Conservation (phyloP, 35 echinoderm and acorn worm genomes). For the Holothuria glaberrima region DNA sequence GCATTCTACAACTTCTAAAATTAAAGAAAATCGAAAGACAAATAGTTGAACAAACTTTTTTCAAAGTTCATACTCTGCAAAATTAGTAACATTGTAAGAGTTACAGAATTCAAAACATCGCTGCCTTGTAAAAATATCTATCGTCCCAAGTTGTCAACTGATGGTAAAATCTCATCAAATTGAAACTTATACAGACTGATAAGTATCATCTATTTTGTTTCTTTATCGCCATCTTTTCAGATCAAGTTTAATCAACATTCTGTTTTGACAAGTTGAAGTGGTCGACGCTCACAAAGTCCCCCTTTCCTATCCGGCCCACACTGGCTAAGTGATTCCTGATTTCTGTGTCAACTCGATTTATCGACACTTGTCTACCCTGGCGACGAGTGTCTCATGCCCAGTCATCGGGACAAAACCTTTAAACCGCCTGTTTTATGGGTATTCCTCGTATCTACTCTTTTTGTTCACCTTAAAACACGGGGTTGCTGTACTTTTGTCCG, state of each 20-base stretch:
- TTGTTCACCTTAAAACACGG: not conserved
- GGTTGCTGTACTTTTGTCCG: constrained; percentile 28
- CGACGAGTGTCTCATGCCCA: constrained; percentile 23
- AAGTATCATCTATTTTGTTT: too few species aligned
- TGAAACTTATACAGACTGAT: too few species aligned
- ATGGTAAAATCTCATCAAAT: too few species aligned
- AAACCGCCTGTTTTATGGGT: constrained; percentile 31
- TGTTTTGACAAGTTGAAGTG: constrained; percentile 60
- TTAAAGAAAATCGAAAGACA: too few species aligned
- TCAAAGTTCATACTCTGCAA: too few species aligned
- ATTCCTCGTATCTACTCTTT: not conserved
- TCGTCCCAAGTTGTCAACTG: too few species aligned
- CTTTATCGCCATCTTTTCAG: too few species aligned
- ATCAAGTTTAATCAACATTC: not conserved
- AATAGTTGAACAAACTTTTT: too few species aligned
- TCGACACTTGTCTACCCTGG: constrained; percentile 32
- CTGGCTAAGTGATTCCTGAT: not conserved
- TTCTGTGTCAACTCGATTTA: constrained; percentile 57
- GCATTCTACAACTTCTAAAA: too few species aligned
- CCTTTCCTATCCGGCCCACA: not conserved
- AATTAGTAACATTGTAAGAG: too few species aligned
- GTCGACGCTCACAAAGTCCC: constrained; percentile 14
- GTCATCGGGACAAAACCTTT: not conserved
- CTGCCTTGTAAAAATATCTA: too few species aligned
- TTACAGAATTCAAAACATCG: too few species aligned